These are phyloP conservation scores for Danio tinwini DNA, from an alignment of 2,797 vertebrate species.

Conservation along the genomic window DNA sequence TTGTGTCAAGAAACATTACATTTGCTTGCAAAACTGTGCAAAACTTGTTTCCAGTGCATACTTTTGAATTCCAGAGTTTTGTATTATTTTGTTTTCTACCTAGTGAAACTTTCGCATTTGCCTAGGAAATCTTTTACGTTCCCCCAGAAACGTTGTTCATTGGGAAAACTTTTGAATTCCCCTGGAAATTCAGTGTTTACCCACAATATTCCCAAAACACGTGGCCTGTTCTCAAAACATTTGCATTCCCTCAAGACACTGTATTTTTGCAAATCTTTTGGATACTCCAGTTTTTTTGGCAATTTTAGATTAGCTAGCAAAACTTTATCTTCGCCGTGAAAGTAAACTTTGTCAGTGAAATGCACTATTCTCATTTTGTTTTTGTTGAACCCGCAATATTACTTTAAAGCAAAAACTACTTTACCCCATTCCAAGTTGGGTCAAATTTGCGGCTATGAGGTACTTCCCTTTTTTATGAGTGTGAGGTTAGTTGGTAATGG, in stretches of 20 bases:
- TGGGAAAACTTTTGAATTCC: too few relatives aligned
- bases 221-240: too few relatives aligned
- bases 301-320: too few relatives aligned
- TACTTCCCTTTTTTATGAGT: not conserved
- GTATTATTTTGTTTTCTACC: not conserved
- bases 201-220: too few relatives aligned
- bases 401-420: not conserved
- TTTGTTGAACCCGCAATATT: not conserved
- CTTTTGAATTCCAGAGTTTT: not conserved
- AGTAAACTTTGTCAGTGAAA: not conserved
- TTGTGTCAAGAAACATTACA: rapidly evolving
- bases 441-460: not conserved
- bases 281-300: too few relatives aligned
- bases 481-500: conserved; percentile 42
- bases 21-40: not conserved
- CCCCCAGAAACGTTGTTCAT: too few relatives aligned
- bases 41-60: not conserved
- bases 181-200: too few relatives aligned
- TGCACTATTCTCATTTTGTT: not conserved
- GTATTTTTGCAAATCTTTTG: too few relatives aligned
- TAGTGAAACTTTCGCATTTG: not conserved
- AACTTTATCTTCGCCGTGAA: not conserved
- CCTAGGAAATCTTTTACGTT: not conserved
- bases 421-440: not conserved
- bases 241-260: too few relatives aligned